These are phyloP conservation scores for Drosophila fuyamai DNA, from an alignment of 1,140 invertebrate species.

Conservation along the genomic window DNA sequence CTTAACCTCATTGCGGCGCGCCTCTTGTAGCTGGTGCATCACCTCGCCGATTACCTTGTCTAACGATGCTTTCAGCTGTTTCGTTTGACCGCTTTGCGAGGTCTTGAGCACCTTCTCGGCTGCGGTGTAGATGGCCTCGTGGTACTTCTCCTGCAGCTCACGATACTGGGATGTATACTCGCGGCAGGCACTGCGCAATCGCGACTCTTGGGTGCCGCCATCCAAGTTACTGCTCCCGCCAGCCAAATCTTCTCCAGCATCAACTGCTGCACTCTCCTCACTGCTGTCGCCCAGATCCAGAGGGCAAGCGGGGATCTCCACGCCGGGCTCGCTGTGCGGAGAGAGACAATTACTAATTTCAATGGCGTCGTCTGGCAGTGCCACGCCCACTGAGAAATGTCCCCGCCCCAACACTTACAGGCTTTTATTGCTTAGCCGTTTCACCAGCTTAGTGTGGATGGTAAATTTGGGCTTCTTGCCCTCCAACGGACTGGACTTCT, in stretches of 20 bases:
- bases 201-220: conserved; percentile 89
- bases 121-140: conserved; percentile 90
- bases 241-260: conserved; percentile 80
- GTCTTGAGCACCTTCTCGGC: conserved; percentile 92
- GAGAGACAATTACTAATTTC: conserved; percentile 81
- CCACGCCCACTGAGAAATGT: conserved; percentile 6
- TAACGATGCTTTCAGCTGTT: conserved; percentile 88
- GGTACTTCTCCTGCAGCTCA: conserved; percentile 93
- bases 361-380: conserved; percentile 73
- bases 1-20: conserved; percentile 94
- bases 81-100: conserved; percentile 92
- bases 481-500: conserved; percentile 86
- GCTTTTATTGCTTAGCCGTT: conserved; percentile 92
- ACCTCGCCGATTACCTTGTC: conserved; percentile 93
- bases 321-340: conserved; percentile 79
- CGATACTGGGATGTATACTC: conserved; percentile 91
- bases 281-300: conserved; percentile 72
- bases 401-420: conserved; percentile 87
- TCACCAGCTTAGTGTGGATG: conserved; percentile 90
- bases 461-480: conserved; percentile 90
- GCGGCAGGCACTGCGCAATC: conserved; percentile 88
- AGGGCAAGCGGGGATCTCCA: conserved; percentile 77
- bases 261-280: conserved; percentile 81
- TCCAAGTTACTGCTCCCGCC: conserved; percentile 84
- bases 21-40: conserved; percentile 92